These are phyloP conservation scores for Copsychus sechellarum DNA, from an alignment of 2,113 vertebrate genomes.

Conservation along the genomic window DNA sequence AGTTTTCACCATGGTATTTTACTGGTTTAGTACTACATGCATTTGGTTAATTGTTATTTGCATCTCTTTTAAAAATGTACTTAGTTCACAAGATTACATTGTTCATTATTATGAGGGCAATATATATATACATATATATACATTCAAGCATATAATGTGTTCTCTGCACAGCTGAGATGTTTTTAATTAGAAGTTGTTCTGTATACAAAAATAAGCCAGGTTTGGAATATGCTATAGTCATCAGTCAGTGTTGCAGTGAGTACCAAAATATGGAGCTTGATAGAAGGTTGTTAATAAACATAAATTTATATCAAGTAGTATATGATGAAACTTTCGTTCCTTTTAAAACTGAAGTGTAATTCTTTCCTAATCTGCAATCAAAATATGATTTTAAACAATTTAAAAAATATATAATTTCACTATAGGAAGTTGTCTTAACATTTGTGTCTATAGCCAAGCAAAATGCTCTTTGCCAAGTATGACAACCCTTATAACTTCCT, in stretches of 20 bases:
- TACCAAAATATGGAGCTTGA: neutral
- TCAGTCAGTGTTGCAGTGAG: neutral
- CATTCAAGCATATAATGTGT: neutral
- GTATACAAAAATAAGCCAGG: neutral
- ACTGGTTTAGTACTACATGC: neutral
- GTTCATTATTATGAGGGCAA: neutral
- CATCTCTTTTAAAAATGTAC: neutral
- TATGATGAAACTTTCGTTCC: neutral
- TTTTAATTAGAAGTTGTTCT: neutral
- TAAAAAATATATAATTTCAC: fast-evolving
- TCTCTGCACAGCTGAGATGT: neutral
- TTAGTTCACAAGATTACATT: neutral
- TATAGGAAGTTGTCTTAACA: neutral
- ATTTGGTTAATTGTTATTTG: neutral
- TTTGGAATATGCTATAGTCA: neutral
- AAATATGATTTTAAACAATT: neutral
- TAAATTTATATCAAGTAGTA: neutral
- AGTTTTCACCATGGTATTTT: neutral
- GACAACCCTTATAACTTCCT: neutral
- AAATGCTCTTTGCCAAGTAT: neutral
- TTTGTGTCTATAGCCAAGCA: neutral
- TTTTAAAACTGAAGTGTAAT: neutral
- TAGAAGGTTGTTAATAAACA: neutral
- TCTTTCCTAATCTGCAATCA: neutral
- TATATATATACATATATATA: neutral